Conservation (phyloP, 64 coral and sea anemone species). For the Pocillopora verrucosa region DNA sequence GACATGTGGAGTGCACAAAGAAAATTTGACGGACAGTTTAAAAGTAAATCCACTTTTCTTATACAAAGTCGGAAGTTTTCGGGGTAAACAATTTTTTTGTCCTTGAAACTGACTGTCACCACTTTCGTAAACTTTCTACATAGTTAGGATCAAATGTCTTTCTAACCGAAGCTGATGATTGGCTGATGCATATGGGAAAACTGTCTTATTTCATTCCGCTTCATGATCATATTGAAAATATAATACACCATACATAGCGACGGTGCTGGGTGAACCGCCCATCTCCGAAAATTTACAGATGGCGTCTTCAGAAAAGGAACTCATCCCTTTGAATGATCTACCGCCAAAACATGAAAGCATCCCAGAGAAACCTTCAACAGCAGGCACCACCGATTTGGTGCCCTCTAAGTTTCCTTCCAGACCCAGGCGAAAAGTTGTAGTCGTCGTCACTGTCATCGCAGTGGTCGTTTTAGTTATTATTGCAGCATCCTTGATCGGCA, state of each 20-base stretch:
- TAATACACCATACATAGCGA: not conserved
- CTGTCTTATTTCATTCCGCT: not conserved
- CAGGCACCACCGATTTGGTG: not conserved
- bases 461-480: not conserved
- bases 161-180: too few species aligned
- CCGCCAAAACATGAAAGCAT: not conserved
- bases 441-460: not conserved
- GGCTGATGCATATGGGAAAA: too few species aligned
- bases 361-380: not conserved
- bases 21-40: too few species aligned
- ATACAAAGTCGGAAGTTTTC: too few species aligned
- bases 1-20: too few species aligned
- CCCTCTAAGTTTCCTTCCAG: not conserved
- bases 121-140: too few species aligned
- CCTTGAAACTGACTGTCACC: too few species aligned
- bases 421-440: constrained; percentile 3
- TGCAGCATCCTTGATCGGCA: not conserved
- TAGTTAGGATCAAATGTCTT: too few species aligned
- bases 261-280: not conserved
- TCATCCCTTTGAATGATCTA: not conserved
- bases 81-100: too few species aligned
- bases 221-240: not conserved
- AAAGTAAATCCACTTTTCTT: too few species aligned
- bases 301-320: not conserved
- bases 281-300: not conserved